phyloP scores from a whole-genome alignment of 1,140 invertebrate genomes.

The Drosophila sucinea region DNA sequence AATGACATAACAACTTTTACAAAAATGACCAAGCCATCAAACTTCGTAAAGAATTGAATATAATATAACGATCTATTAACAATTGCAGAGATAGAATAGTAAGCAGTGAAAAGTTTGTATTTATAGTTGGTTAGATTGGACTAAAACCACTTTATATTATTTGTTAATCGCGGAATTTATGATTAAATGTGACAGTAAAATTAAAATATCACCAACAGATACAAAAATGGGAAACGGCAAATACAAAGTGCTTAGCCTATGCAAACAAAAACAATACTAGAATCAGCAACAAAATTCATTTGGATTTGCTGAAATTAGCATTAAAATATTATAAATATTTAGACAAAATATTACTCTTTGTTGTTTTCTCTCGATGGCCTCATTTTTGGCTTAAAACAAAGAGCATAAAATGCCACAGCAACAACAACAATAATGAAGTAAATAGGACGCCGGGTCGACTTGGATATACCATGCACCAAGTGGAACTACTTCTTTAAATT shows the following conservation, averaged over 20 bases:
- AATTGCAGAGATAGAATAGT: no score
- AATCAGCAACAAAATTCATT: constrained; percentile 33
- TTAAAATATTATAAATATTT: constrained; percentile 82
- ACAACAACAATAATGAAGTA: constrained; percentile 6
- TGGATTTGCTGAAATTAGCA: constrained; percentile 77
- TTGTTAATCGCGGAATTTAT: constrained; percentile 77
- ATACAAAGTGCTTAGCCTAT: constrained; percentile 37
- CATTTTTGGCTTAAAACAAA: constrained; percentile 54
- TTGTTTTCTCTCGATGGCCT: constrained; percentile 24
- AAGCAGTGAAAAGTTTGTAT: no score
- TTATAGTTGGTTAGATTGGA: constrained; percentile 5
- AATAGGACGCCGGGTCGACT: no score
- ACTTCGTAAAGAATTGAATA: no score
- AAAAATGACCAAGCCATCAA: no score
- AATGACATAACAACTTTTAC: no score
- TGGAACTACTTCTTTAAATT: no score
- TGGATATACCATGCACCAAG: no score
- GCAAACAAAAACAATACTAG: not conserved
- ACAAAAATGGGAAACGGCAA: constrained; percentile 40
- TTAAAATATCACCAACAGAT: constrained; percentile 78
- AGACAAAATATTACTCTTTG: constrained; percentile 68
- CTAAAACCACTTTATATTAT: constrained; percentile 44
- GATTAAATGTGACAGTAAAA: constrained; percentile 78
- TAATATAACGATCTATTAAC: no score
- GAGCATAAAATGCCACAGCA: constrained; percentile 57